Evolutionary conservation across 1,140 invertebrate species (phyloP).

Genomic region (Aradophagus sp.): DNA sequence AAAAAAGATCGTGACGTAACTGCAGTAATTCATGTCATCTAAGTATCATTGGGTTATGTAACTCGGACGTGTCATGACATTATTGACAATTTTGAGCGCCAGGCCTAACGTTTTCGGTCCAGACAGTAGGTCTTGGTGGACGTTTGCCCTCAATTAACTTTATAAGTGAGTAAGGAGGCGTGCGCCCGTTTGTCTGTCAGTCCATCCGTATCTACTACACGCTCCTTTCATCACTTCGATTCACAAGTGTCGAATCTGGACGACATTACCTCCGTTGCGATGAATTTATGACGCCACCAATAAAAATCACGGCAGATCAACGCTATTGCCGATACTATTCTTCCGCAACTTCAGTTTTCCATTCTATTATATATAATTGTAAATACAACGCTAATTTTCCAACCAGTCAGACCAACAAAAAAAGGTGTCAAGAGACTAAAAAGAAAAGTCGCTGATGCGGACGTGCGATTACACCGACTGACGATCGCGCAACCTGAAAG

Average conservation of each 20-base stretch:
- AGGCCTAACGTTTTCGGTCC: conserved; percentile 68
- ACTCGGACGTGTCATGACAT: conserved; percentile 17
- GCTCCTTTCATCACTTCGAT: conserved; percentile 54
- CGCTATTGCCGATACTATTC: no score
- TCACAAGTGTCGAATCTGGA: conserved; percentile 56
- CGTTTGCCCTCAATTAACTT: conserved; percentile 76
- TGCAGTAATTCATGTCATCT: no score
- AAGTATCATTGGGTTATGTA: conserved; percentile 6
- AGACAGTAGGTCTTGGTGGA: conserved; percentile 71
- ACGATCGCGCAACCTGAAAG: conserved; percentile 55
- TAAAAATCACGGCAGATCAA: conserved; percentile 5
- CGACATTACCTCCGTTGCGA: conserved; percentile 44
- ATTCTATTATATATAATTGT: no score
- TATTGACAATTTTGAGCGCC: conserved; percentile 44
- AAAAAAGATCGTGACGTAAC: no score
- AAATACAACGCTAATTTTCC: no score
- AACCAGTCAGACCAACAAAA: no score
- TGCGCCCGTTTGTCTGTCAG: conserved; percentile 67
- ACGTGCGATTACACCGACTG: conserved; percentile 46
- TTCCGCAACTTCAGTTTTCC: no score
- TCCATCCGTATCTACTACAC: conserved; percentile 60
- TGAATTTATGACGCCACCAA: conserved; percentile 38
- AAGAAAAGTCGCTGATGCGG: conserved; percentile 52
- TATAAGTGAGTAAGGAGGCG: conserved; percentile 76
- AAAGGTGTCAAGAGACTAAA: conserved; percentile 55